Conservation (phyloP, 2,797 vertebrate genomes). For the Heteromormyrus szaboi region DNA sequence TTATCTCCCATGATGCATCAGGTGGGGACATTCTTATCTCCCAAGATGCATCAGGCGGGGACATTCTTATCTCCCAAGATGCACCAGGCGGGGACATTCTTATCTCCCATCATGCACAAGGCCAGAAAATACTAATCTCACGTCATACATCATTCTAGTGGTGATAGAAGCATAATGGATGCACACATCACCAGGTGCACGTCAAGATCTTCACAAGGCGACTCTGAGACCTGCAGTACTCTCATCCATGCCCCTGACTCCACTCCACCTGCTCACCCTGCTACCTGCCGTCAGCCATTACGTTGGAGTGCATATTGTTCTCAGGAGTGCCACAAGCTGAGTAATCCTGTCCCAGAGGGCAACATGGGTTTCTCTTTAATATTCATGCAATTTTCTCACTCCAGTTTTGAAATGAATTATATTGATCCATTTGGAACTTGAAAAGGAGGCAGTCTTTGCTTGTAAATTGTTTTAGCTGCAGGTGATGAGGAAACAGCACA, state of each 20-base stretch:
- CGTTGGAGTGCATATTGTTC: not conserved
- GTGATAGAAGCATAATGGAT: not conserved
- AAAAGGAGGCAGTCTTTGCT: not conserved
- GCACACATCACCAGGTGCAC: not conserved
- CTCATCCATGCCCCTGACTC: not conserved
- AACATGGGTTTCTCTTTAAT: not conserved
- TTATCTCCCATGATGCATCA: not conserved
- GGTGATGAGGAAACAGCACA: not conserved
- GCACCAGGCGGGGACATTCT: not conserved
- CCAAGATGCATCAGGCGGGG: not conserved
- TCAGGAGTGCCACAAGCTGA: not conserved
- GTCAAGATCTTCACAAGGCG: not conserved
- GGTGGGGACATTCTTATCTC: not conserved
- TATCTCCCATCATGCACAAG: not conserved
- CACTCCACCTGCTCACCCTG: not conserved
- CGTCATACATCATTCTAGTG: not conserved
- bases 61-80: not conserved
- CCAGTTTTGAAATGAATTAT: not conserved
- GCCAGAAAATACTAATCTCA: not conserved
- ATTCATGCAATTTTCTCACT: conserved; percentile 5
- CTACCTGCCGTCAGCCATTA: not conserved
- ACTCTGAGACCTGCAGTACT: not conserved
- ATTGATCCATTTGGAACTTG: not conserved
- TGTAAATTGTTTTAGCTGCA: not conserved
- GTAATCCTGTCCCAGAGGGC: not conserved